Conservation (phyloP, 2,113 vertebrate genomes). For the Procapra przewalskii region DNA sequence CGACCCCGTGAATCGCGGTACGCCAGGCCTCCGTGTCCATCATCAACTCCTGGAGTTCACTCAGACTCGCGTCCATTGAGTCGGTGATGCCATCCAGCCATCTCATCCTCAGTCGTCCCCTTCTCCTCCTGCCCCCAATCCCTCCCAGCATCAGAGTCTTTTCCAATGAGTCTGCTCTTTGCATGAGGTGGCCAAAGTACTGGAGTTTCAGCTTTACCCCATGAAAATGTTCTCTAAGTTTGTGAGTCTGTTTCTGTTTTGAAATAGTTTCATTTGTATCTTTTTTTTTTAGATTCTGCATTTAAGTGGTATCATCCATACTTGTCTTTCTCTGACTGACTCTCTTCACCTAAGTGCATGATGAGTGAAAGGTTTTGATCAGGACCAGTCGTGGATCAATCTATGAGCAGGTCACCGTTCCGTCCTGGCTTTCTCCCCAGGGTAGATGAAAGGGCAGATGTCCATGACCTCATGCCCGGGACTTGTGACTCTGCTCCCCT, state of each 20-base stretch:
- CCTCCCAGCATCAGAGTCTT: too few relatives aligned
- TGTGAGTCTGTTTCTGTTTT: background rate
- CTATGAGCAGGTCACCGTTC: too few relatives aligned
- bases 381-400: background rate
- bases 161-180: too few relatives aligned
- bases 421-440: background rate
- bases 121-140: too few relatives aligned
- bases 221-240: background rate
- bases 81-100: too few relatives aligned
- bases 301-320: background rate
- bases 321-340: background rate
- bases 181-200: too few relatives aligned
- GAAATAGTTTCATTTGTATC: background rate
- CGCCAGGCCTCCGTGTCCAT: too few relatives aligned
- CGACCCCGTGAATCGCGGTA: too few relatives aligned
- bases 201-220: too few relatives aligned
- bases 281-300: background rate
- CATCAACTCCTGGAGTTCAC: too few relatives aligned
- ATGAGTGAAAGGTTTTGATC: background rate
- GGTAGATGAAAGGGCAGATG: accelerated
- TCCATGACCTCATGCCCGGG: background rate
- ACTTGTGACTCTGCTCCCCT: background rate
- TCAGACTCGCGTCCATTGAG: too few relatives aligned
- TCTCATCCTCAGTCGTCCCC: too few relatives aligned
- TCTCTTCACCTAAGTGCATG: background rate